Conservation (phyloP, 2,888 invertebrate genomes). For the Incurvaria masculella region DNA sequence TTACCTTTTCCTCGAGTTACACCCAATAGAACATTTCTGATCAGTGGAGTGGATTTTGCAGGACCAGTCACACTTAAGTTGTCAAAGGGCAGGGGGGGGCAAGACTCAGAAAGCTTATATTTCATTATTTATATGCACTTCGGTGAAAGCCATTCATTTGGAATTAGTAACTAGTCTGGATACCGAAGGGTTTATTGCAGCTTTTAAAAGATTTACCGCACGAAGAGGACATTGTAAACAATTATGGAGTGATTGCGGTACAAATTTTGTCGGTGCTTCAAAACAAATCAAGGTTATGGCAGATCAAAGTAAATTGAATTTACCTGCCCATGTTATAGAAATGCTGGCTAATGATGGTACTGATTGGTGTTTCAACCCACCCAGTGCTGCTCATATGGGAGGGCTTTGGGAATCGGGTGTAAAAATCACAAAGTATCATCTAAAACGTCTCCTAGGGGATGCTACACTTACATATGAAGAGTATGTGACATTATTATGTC, state of each 20-base stretch:
- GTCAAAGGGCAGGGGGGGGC: not conserved
- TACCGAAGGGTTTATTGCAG: not conserved
- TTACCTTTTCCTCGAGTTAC: not conserved
- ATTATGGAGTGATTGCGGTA: not conserved
- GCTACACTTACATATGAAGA: not conserved
- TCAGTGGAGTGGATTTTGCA: not conserved
- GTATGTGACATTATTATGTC: not conserved
- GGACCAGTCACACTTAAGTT: not conserved
- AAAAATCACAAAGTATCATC: not conserved
- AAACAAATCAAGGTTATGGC: not conserved
- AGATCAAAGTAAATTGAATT: not conserved
- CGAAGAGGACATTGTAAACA: not conserved
- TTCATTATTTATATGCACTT: not conserved
- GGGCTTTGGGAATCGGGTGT: no score
- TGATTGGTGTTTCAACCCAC: not conserved
- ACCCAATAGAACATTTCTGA: not conserved
- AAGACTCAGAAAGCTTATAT: not conserved
- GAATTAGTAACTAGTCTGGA: not conserved
- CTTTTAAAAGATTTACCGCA: not conserved
- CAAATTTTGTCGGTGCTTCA: not conserved
- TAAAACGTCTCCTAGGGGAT: not conserved
- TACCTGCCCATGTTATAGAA: not conserved
- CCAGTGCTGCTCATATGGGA: not conserved
- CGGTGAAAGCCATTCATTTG: not conserved
- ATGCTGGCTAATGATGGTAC: not conserved